Percentiles rank a stretch among this genome's conserved stretches.
Conservation (phyloP, 2,113 vertebrate genomes). For the Patagioenas fasciata region DNA sequence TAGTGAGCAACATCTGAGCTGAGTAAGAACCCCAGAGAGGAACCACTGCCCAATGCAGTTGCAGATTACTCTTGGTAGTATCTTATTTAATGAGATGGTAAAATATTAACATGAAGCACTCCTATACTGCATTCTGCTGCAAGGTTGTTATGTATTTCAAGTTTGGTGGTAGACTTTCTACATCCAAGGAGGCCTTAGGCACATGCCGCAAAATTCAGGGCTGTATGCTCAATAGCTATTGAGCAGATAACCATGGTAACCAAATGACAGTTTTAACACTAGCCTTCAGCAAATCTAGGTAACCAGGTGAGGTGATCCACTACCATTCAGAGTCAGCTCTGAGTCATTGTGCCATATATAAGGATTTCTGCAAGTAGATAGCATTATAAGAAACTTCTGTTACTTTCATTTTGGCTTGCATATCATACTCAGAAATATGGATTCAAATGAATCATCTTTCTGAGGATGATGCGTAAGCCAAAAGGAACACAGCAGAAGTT, state of each 20-base stretch:
- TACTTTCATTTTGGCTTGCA: neutral
- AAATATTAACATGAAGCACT: neutral
- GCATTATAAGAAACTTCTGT: neutral
- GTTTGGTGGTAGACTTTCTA: neutral
- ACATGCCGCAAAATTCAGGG: accelerated
- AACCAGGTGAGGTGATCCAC: neutral
- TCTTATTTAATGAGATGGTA: neutral
- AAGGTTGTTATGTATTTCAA: neutral
- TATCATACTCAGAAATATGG: neutral
- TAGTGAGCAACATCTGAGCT: neutral
- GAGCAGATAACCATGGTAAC: neutral
- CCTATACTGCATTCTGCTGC: neutral
- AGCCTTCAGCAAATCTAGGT: neutral
- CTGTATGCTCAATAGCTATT: neutral
- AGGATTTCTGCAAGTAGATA: neutral
- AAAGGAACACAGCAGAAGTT: neutral
- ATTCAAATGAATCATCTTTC: neutral
- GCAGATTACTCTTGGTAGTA: neutral
- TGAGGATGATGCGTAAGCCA: neutral
- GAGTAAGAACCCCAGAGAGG: neutral
- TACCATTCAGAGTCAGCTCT: neutral
- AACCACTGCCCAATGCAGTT: neutral
- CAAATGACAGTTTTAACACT: neutral
- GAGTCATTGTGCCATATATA: neutral
- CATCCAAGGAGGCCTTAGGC: neutral